Conservation (phyloP, 2,797 vertebrate genomes). For the Gambusia yucatana region DNA sequence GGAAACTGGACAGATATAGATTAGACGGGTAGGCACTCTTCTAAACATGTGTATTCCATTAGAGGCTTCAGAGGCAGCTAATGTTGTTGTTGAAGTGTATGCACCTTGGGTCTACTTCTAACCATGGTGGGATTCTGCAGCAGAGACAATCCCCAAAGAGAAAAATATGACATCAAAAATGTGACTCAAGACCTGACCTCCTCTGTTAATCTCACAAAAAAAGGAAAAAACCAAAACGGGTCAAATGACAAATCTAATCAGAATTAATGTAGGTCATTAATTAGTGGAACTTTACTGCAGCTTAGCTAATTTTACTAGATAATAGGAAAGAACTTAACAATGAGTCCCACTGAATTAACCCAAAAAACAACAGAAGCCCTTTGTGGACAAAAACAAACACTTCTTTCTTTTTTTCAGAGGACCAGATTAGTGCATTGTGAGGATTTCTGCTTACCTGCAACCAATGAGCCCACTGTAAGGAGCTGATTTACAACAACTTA, state of each 20-base stretch:
- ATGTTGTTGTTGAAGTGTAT: slow-evolving; percentile 62
- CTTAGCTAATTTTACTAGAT: slow-evolving; percentile 33
- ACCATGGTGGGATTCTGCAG: background rate
- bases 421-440: slow-evolving; percentile 12
- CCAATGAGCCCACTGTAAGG: background rate
- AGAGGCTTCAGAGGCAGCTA: slow-evolving; percentile 43
- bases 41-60: slow-evolving; percentile 67
- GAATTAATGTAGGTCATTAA: slow-evolving; percentile 58
- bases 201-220: slow-evolving; percentile 28
- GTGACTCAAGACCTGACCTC: slow-evolving; percentile 10
- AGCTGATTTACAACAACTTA: background rate
- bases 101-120: slow-evolving; percentile 44
- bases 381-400: slow-evolving; percentile 17
- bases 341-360: slow-evolving; percentile 18
- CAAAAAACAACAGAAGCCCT: slow-evolving; percentile 16
- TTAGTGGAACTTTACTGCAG: slow-evolving; percentile 34
- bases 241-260: slow-evolving; percentile 66
- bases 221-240: slow-evolving; percentile 24
- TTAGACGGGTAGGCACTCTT: slow-evolving; percentile 54
- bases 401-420: slow-evolving; percentile 17
- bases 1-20: slow-evolving; percentile 78
- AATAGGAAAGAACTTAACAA: slow-evolving; percentile 29
- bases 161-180: background rate
- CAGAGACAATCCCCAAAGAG: background rate
- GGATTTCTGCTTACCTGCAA: slow-evolving; percentile 11